These are phyloP conservation scores for Drosophila anceps DNA, from an alignment of 2,888 invertebrate genomes.

Conservation along the genomic window DNA sequence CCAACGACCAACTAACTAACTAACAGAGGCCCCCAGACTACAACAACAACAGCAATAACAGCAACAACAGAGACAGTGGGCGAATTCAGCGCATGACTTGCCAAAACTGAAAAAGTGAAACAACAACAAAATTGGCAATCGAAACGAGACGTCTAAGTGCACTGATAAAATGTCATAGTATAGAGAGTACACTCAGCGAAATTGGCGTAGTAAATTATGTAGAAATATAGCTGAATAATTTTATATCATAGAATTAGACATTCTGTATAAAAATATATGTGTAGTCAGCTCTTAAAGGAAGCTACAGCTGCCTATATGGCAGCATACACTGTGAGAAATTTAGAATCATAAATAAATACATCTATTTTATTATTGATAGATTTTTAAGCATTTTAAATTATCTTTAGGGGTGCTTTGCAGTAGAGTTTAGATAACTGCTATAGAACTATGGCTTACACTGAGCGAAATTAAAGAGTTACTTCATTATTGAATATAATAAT, in stretches of 20 bases:
- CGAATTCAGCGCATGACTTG: conserved; percentile 43
- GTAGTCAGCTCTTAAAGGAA: too few relatives aligned
- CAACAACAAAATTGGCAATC: conserved; percentile 42
- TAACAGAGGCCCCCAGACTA: conserved; percentile 27
- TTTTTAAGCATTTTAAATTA: too few relatives aligned
- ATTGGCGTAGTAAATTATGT: neutral
- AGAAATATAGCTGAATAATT: neutral
- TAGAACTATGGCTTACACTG: too few relatives aligned
- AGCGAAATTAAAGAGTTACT: too few relatives aligned
- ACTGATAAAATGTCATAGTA: conserved; percentile 23
- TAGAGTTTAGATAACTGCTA: too few relatives aligned
- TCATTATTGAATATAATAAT: too few relatives aligned
- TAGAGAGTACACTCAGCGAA: conserved; percentile 13
- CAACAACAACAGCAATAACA: conserved; percentile 18
- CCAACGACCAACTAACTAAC: neutral
- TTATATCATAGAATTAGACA: neutral
- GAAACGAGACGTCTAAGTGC: conserved; percentile 17
- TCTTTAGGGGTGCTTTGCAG: too few relatives aligned
- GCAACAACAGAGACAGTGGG: conserved; percentile 16
- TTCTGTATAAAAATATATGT: neutral
- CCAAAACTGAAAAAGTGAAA: conserved; percentile 19
- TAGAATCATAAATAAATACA: too few relatives aligned
- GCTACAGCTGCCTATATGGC: too few relatives aligned
- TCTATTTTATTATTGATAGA: too few relatives aligned
- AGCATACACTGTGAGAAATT: too few relatives aligned